Evolutionary conservation across 2,797 vertebrate genomes (phyloP).

Genomic region (Helostoma temminkii): DNA sequence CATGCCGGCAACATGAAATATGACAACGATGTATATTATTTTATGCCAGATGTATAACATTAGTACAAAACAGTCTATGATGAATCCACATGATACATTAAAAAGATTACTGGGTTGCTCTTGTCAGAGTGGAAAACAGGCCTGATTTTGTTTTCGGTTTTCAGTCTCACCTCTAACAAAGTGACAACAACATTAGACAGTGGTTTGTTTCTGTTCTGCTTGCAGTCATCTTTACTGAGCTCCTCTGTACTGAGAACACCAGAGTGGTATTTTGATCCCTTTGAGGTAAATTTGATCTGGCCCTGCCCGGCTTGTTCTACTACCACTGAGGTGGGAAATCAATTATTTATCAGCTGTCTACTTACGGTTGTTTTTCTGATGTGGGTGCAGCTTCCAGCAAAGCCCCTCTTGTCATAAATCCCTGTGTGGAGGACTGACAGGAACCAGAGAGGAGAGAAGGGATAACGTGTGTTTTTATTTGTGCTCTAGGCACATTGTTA

Average conservation of each 20-base stretch:
- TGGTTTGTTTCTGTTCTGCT: slow-evolving; percentile 32
- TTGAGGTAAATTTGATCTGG: slow-evolving; percentile 67
- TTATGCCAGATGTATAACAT: background rate
- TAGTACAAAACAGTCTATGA: background rate
- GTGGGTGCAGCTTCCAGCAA: slow-evolving; percentile 52
- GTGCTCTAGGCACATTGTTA: background rate
- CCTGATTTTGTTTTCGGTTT: background rate
- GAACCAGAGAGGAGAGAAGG: slow-evolving; percentile 10
- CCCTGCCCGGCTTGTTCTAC: slow-evolving; percentile 56
- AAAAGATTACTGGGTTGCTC: no score
- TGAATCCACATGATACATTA: background rate
- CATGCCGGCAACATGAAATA: slow-evolving; percentile 4
- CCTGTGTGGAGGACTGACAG: slow-evolving; percentile 57
- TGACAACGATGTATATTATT: background rate
- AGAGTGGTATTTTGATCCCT: slow-evolving; percentile 61
- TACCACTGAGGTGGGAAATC: slow-evolving; percentile 48
- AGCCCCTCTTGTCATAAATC: slow-evolving; percentile 38
- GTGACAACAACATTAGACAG: slow-evolving; percentile 30
- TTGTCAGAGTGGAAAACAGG: no score
- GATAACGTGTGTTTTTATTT: slow-evolving; percentile 2
- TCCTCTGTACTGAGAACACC: slow-evolving; percentile 50
- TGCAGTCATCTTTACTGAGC: slow-evolving; percentile 47
- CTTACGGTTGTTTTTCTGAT: slow-evolving; percentile 77
- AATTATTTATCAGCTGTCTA: slow-evolving; percentile 74
- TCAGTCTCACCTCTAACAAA: background rate